Conservation (phyloP, 2,888 invertebrate species). For the Nomada hirtipes region DNA sequence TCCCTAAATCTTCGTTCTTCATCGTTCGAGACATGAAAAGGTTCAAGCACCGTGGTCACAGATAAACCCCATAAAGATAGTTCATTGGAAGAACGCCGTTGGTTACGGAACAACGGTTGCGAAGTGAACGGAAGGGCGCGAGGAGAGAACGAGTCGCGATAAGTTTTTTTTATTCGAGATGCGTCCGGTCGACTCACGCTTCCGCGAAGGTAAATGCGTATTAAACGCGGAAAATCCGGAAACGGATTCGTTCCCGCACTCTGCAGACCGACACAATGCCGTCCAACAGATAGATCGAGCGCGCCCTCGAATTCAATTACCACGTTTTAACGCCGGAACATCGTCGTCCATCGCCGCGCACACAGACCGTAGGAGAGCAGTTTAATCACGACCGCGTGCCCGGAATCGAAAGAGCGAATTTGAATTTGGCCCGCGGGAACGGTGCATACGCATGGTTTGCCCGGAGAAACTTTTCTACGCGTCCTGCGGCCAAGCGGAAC, state of each 20-base stretch:
- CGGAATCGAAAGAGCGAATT: constrained; percentile 24
- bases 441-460: not conserved
- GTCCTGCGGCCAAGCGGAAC: constrained; percentile 15
- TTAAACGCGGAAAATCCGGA: constrained; percentile 46
- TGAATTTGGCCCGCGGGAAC: constrained; percentile 5
- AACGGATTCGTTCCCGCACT: constrained; percentile 40
- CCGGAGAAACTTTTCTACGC: not conserved
- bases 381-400: constrained; percentile 33
- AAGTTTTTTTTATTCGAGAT: constrained; percentile 59
- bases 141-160: constrained; percentile 51
- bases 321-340: constrained; percentile 17
- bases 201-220: constrained; percentile 54
- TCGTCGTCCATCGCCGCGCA: not conserved
- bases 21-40: constrained; percentile 24
- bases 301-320: constrained; percentile 29
- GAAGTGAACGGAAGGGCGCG: constrained; percentile 36
- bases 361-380: not conserved
- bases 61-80: constrained; percentile 65
- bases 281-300: not conserved
- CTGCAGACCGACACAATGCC: constrained; percentile 14
- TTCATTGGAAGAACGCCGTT: constrained; percentile 49
- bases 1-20: constrained; percentile 31
- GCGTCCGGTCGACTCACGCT: constrained; percentile 48
- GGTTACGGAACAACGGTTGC: constrained; percentile 37
- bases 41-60: constrained; percentile 40